Percentiles rank a stretch among this genome's conserved stretches.
phyloP scores from a whole-genome alignment of 2,888 invertebrate species.

The Trichopria drosophilae region DNA sequence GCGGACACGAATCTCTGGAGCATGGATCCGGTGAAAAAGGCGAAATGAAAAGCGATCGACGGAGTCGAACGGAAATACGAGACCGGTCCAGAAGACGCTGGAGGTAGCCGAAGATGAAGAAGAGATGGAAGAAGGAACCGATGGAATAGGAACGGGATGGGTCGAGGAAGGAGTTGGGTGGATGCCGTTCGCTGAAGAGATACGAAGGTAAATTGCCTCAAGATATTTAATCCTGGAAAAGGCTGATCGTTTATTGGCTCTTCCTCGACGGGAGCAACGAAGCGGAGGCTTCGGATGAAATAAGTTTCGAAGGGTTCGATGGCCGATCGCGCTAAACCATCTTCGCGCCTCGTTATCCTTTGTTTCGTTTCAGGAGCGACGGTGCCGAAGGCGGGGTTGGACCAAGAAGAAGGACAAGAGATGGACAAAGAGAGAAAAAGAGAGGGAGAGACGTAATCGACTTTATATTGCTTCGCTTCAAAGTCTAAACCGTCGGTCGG shows the following conservation, averaged over 20 bases:
- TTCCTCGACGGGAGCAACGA: slow-evolving; percentile 38
- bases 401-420: slow-evolving; percentile 4
- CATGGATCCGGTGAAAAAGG: slow-evolving; percentile 10
- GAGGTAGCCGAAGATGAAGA: slow-evolving; percentile 8
- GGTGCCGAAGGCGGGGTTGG: too few relatives aligned
- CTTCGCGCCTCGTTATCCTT: slow-evolving; percentile 55
- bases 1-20: too few relatives aligned
- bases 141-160: slow-evolving; percentile 8
- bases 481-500: slow-evolving; percentile 10
- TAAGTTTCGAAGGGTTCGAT: slow-evolving; percentile 49
- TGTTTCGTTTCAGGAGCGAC: slow-evolving; percentile 35
- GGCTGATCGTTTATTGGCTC: slow-evolving; percentile 52
- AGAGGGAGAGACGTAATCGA: neutral
- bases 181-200: slow-evolving; percentile 23
- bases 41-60: slow-evolving; percentile 2
- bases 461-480: slow-evolving; percentile 22
- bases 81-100: too few relatives aligned
- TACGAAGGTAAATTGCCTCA: slow-evolving; percentile 49
- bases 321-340: slow-evolving; percentile 54
- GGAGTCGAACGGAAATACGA: slow-evolving; percentile 20
- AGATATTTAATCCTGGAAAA: slow-evolving; percentile 52
- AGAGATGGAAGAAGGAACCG: slow-evolving; percentile 2
- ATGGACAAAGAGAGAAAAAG: slow-evolving; percentile 4
- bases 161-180: slow-evolving; percentile 19
- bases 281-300: slow-evolving; percentile 35